Conservation (phyloP, 2,888 invertebrate genomes). For the Exocentrus adspersus region DNA sequence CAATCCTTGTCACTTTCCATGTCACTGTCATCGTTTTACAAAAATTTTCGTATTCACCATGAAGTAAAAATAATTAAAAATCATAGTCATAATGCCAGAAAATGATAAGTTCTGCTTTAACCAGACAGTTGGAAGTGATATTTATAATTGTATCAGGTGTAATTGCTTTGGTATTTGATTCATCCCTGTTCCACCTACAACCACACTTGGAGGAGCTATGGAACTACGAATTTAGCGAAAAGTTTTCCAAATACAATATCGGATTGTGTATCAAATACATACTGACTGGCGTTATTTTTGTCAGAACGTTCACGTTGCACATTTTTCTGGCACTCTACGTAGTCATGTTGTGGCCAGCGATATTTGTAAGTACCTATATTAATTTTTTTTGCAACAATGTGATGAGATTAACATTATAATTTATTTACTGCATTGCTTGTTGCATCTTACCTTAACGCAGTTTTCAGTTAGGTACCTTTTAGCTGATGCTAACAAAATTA, state of each 20-base stretch:
- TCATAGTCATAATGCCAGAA: constrained; percentile 9
- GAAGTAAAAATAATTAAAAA: neutral
- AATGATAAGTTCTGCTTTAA: constrained; percentile 60
- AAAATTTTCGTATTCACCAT: constrained; percentile 18
- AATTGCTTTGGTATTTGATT: constrained; percentile 66
- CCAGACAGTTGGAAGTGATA: constrained; percentile 66
- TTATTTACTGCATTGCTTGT: neutral
- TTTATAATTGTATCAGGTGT: constrained; percentile 67
- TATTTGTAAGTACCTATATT: constrained; percentile 62
- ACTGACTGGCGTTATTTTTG: constrained; percentile 66
- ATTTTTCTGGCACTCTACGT: constrained; percentile 68
- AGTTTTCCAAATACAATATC: constrained; percentile 60
- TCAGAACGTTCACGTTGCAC: constrained; percentile 68
- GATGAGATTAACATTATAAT: neutral
- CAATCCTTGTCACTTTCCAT: neutral
- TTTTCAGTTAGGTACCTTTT: too few relatives aligned
- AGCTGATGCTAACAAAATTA: too few relatives aligned
- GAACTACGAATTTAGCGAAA: constrained; percentile 65
- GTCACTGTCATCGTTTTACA: constrained; percentile 17
- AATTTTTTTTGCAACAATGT: neutral
- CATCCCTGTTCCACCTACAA: constrained; percentile 67
- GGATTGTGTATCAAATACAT: constrained; percentile 66
- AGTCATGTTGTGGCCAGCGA: constrained; percentile 68
- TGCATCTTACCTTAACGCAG: neutral
- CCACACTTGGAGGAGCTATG: constrained; percentile 69